A percentile compares a stretch with the other conserved stretches of the same genome.
These are phyloP conservation scores for Dipodomys merriami DNA, from an alignment of 2,113 vertebrate genomes.

Conservation along the genomic window DNA sequence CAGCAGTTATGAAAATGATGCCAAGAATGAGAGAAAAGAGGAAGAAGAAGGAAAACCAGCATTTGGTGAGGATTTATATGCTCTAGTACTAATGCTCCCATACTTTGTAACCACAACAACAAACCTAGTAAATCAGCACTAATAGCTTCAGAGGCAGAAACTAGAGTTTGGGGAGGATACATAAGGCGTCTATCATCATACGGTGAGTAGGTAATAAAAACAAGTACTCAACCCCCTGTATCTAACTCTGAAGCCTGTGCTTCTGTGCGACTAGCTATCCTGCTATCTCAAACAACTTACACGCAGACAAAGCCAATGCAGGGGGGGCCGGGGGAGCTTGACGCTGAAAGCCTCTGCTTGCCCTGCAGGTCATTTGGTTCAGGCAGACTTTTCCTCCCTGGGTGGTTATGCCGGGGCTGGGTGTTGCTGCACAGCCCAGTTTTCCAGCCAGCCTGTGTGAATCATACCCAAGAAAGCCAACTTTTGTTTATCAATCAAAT, in stretches of 20 bases:
- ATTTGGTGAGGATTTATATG: background rate
- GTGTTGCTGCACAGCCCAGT: background rate
- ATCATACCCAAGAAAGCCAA: no score
- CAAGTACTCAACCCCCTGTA: background rate
- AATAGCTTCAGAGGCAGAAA: background rate
- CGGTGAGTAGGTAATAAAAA: background rate
- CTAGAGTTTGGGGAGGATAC: background rate
- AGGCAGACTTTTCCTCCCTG: background rate
- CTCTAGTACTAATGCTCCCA: background rate
- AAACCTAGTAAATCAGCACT: background rate
- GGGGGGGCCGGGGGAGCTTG: background rate
- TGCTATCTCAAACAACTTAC: no score
- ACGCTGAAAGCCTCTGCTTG: background rate
- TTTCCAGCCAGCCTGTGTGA: background rate
- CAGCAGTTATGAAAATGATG: background rate
- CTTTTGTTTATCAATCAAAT: background rate
- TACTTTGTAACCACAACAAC: background rate
- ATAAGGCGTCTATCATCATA: background rate
- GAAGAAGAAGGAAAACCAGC: background rate
- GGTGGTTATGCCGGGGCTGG: background rate
- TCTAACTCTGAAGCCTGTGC: background rate
- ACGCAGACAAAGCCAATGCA: accelerated
- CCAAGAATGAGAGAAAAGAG: background rate
- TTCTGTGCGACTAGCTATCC: background rate
- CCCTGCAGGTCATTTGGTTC: background rate